These are phyloP conservation scores for Dermatemys mawii DNA, from an alignment of 2,113 vertebrate species.

Conservation along the genomic window DNA sequence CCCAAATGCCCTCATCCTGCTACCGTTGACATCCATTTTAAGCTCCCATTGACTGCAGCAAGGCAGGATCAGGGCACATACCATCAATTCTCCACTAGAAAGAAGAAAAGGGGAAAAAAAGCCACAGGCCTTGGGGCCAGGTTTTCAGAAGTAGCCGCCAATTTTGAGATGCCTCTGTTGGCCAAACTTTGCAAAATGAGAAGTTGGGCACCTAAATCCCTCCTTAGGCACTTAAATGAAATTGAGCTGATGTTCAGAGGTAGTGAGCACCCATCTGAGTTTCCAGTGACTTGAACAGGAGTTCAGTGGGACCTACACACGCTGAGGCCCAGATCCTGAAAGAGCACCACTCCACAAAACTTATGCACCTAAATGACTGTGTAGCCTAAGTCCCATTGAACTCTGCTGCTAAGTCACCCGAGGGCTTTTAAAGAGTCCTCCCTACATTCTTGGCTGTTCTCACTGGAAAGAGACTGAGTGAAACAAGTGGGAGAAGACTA, in stretches of 20 bases:
- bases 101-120: background rate
- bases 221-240: background rate
- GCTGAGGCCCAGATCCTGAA: background rate
- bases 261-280: background rate
- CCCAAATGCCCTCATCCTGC: background rate
- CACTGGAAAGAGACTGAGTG: background rate
- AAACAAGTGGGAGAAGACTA: background rate
- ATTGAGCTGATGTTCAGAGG: background rate
- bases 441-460: background rate
- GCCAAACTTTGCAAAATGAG: background rate
- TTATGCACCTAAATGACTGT: background rate
- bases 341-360: background rate
- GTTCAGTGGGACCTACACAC: background rate
- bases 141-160: background rate
- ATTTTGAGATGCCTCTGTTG: rapidly evolving
- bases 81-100: background rate
- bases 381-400: background rate
- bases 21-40: background rate
- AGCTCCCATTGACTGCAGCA: background rate
- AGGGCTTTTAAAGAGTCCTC: background rate
- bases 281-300: background rate
- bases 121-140: rapidly evolving
- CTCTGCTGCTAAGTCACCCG: background rate
- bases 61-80: rapidly evolving
- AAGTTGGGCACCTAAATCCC: background rate